Evolutionary conservation across 1,140 invertebrate genomes (phyloP), one percentile per base, ranked within the genome.

Genomic region (Ephestia elutella): DNA sequence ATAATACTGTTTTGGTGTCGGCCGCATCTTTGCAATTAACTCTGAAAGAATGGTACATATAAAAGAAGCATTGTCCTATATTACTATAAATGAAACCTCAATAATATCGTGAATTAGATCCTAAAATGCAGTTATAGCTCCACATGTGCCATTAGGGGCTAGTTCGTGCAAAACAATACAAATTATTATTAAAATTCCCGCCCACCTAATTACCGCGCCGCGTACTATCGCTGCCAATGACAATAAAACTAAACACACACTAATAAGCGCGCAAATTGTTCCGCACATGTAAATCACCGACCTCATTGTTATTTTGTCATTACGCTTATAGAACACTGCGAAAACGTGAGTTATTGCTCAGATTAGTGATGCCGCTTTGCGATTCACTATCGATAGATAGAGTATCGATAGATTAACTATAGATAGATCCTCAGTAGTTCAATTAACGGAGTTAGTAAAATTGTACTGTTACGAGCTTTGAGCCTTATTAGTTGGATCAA

Each of bases 261-360:
- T 20, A 13, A 10, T 50, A 5, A 0, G 2, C 49, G 18, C 19
- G 49, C 18, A 20, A 50, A 21, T 44, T 50, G 20, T 50, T 50
- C 49, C 19, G 20, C 18, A 20, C 8, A 35, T 57, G 58, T 72
- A 70, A 72, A 72, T 72, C 65, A 63, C 48, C 28, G 53, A 38
- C 59, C 59, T 51, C 68, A 73, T 73, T 70, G 68, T 70, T 68
- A 68, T 63, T 60, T 65, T 66, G 71, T 70, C 68, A 63, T 70
- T 73, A 63, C 53, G 48, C 51, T 68, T 68, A 70, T 73, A 73
- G 65, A 68, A 66, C 57, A 56, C 54, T 66, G 62, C 44, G 38
- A 18, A 28, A 15, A 15, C 32, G 57, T 60, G 62, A 61, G 62
- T 56, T 66, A 62, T 54, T n/a, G 64, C 58, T 32, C 30, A 55